Evolutionary conservation across 2,113 vertebrate genomes (phyloP), one percentile per base, ranked within the genome.

Genomic region (Odontophorus gujanensis): DNA sequence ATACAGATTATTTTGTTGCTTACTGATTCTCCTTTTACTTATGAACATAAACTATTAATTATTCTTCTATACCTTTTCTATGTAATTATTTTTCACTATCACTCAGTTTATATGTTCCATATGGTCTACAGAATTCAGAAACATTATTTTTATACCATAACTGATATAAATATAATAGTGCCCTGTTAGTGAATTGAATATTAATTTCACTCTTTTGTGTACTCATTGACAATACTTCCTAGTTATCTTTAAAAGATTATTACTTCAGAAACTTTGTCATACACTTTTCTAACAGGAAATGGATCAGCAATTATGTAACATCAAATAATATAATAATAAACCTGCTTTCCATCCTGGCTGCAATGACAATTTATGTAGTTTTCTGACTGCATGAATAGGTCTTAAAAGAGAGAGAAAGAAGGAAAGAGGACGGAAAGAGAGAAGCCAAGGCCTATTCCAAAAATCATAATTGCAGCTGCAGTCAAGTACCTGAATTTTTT

Each of bases 401-500:
- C 68, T 96, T 57, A 88, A 92, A 93, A 85, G 18, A 81, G 14
- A 67, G 38, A 55, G 40, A 94, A 89, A 45, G 81, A 50, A 85
- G 5, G 25, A 5, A 13, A 43, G 16, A 79, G 26, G 40, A 79
- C 30, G 12, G 7, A 84, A 81, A 67, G 21, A 26, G 7, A 73
- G n/a, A 66, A 87, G 74, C 50, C 40, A 69, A 89, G 89, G 59
- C n/a, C 40, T 78, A 61, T 96, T 95, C 40, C 6, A 62, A 96
- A 93, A 65, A 95, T 95, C 91, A 96, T 97, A 96, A 97, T 95
- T 95, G 68, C 15, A 68, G 69, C 48, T 88, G 63, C 89, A 96
- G 61, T 84, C 43, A 80, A 93, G 79, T 75, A 91, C 89, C 94
- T 93, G 95, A 87, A 95, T 95, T 95, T 85, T 45, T 81, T 82